These are phyloP conservation scores for Sminthurinus aureus DNA, from an alignment of 2,888 invertebrate genomes.

Conservation along the genomic window DNA sequence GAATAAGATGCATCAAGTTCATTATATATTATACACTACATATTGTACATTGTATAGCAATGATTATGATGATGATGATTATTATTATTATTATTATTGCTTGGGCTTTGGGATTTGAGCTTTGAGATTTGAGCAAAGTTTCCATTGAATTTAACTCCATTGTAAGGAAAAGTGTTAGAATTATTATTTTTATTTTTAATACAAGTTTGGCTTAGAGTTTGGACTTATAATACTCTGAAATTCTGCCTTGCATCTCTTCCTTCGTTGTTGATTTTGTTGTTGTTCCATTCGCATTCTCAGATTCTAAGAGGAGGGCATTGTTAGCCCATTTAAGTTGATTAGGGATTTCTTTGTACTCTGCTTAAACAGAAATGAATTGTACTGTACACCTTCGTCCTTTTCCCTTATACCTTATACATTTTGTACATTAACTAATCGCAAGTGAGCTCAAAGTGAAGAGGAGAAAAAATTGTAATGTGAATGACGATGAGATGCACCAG, in stretches of 20 bases:
- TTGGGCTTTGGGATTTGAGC: too few relatives aligned
- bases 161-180: neutral
- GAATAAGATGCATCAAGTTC: neutral
- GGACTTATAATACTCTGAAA: neutral
- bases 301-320: neutral
- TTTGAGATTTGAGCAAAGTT: neutral
- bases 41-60: neutral
- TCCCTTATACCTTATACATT: neutral
- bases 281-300: too few relatives aligned
- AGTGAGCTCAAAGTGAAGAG: neutral
- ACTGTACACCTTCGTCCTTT: too few relatives aligned
- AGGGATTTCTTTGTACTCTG: conserved; percentile 5
- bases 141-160: neutral
- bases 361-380: neutral
- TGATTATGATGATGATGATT: neutral
- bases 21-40: neutral
- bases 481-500: conserved; percentile 7
- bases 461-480: conserved; percentile 8
- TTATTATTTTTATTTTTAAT: neutral
- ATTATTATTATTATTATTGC: too few relatives aligned
- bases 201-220: neutral
- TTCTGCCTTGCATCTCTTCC: too few relatives aligned
- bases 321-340: conserved; percentile 12
- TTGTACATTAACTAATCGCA: conserved; percentile 7
- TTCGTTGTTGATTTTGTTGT: neutral